Percentiles rank a stretch among this genome's conserved stretches.
These are phyloP conservation scores for Ormyrus labotus DNA, from an alignment of 2,888 invertebrate species.

Conservation along the genomic window DNA sequence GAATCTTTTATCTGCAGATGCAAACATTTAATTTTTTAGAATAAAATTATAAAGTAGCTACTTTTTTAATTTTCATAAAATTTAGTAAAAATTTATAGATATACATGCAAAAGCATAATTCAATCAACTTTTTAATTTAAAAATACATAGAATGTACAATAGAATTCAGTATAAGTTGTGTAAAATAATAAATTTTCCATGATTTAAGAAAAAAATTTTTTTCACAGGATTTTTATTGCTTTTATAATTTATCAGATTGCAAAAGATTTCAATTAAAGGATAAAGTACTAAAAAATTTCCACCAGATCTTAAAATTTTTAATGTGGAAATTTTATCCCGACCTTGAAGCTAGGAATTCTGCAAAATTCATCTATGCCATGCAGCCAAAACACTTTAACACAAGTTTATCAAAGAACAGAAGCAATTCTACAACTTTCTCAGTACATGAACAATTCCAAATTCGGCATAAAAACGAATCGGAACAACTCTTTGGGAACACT, in stretches of 20 bases:
- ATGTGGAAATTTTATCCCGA: background rate
- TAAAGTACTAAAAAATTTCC: background rate
- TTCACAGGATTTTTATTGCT: background rate
- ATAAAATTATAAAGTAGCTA: no score
- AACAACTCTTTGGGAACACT: background rate
- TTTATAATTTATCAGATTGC: background rate
- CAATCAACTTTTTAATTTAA: no score
- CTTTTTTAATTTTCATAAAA: no score
- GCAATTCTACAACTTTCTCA: background rate
- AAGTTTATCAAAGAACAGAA: background rate
- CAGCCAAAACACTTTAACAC: background rate
- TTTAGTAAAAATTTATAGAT: no score
- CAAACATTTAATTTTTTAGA: no score
- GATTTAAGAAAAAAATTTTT: background rate
- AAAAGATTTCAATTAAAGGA: background rate
- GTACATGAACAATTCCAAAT: slow-evolving; percentile 8
- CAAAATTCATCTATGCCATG: no score
- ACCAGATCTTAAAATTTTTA: background rate
- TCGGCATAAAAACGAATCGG: background rate
- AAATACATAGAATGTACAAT: no score
- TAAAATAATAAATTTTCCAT: background rate
- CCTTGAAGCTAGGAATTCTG: background rate
- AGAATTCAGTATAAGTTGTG: background rate
- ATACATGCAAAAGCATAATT: no score
- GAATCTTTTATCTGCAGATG: no score